phyloP scores from a whole-genome alignment of 2,113 vertebrate species.

The Typhlomys cinereus region DNA sequence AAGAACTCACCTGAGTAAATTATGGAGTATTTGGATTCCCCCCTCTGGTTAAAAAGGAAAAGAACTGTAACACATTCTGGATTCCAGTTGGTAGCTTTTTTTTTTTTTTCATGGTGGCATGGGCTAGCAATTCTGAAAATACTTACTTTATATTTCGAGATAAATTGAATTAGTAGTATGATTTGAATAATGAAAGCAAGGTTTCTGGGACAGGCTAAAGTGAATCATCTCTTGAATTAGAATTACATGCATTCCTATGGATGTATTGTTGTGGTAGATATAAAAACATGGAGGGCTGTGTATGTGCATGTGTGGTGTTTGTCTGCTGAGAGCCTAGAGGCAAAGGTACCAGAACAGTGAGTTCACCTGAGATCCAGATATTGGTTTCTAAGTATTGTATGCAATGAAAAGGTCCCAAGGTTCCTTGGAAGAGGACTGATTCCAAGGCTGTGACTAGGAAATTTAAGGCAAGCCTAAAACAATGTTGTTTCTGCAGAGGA shows the following conservation, averaged over 20 bases:
- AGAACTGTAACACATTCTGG: not conserved
- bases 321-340: not conserved
- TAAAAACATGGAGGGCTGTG: not conserved
- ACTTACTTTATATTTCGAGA: not conserved
- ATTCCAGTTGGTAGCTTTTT: not conserved
- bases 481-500: not conserved
- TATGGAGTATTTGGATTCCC: too few species aligned
- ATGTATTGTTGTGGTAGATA: not conserved
- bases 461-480: not conserved
- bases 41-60: not conserved
- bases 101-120: not conserved
- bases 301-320: not conserved
- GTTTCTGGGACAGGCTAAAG: not conserved
- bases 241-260: not conserved
- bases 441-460: not conserved
- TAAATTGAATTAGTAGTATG: not conserved
- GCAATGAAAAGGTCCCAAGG: not conserved
- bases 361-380: too few species aligned
- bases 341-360: not conserved
- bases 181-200: conserved; percentile 24
- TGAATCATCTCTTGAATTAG: not conserved
- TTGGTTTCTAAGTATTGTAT: not conserved
- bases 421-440: not conserved
- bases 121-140: not conserved
- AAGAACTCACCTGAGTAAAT: not conserved